Conservation (phyloP, 2,113 vertebrate species). For the Arvicanthis niloticus region DNA sequence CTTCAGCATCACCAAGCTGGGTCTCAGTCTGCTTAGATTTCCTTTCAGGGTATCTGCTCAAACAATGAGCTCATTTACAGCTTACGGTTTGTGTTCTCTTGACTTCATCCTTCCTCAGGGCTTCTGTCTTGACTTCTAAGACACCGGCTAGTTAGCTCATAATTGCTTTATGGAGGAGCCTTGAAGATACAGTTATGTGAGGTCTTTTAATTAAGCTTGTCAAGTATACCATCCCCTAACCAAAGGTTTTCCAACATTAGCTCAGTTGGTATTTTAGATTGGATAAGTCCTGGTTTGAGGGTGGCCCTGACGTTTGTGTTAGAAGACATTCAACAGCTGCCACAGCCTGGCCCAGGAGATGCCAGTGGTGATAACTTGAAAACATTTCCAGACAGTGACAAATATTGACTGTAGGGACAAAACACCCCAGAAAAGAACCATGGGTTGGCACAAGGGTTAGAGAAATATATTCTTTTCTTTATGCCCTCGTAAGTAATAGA, state of each 20-base stretch:
- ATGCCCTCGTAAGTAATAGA: neutral
- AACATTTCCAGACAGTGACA: neutral
- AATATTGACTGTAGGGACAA: neutral
- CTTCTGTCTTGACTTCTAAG: slow-evolving; percentile 2
- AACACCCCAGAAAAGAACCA: neutral
- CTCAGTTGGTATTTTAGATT: neutral
- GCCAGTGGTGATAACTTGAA: neutral
- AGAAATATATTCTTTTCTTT: neutral
- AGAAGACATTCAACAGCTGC: neutral
- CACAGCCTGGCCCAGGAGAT: neutral
- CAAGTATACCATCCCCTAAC: neutral
- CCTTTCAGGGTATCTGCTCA: neutral
- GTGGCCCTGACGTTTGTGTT: neutral
- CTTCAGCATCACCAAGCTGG: neutral
- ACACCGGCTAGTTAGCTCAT: neutral
- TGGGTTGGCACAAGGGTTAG: neutral
- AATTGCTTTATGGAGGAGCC: neutral
- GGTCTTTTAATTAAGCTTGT: neutral
- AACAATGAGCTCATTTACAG: neutral
- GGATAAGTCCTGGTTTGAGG: neutral
- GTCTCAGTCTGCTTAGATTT: neutral
- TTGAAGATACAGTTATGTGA: neutral
- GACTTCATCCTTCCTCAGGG: neutral
- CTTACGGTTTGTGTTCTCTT: neutral
- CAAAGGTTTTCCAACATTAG: neutral